Base-by-base conservation (phyloP, 1,140 invertebrate species). In the Melipona quadrifasciata region DNA sequence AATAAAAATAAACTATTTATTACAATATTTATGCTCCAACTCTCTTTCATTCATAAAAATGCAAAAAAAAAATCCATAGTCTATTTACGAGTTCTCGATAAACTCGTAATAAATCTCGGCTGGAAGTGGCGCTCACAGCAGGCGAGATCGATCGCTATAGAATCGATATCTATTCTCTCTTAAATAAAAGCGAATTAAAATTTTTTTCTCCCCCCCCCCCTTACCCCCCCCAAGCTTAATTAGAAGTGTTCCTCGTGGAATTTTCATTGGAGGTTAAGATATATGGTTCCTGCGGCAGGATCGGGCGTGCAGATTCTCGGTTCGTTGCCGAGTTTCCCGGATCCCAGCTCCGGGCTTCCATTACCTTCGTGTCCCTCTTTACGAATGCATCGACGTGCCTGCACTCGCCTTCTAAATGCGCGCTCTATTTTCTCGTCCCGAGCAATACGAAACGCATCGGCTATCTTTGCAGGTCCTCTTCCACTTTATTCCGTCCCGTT, bases 381-480 rank as follows among this genome's bases (percentile, higher is more conserved):
- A 84, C 81, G 80, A 80, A 90, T 88, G 83, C 85, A 86, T 90
- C 83, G 80, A 68, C 74, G 75, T 86, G 53, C 80, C 72, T 86
- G 72, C 88, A 80, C 68, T 85, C 73, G 72, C 80, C 61, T 82
- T 85, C 76, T 83, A 88, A 88, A 88, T 77, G 81, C 61, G 19
- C 67, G 72, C 58, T 87, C 86, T 85, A 87, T 87, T 88, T 87
- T 73, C 83, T 80, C 55, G 58, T 39, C 39, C 19, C 58, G 64
- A 24, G 67, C 73, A 80, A 85, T 82, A 85, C 61, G 68, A 34
- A 39, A 75, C 58, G 57, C 86, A 65, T 79, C 71, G 72, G 19
- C 11, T 19, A 21, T 27, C 58, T 47, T 61, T 72, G 31, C 61
- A 24, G 58, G 39, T 74, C 8, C 64, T 47, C 57, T 34, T 34